phyloP scores from a whole-genome alignment of 2,113 vertebrate species.

The Onychorhynchus coronatus region DNA sequence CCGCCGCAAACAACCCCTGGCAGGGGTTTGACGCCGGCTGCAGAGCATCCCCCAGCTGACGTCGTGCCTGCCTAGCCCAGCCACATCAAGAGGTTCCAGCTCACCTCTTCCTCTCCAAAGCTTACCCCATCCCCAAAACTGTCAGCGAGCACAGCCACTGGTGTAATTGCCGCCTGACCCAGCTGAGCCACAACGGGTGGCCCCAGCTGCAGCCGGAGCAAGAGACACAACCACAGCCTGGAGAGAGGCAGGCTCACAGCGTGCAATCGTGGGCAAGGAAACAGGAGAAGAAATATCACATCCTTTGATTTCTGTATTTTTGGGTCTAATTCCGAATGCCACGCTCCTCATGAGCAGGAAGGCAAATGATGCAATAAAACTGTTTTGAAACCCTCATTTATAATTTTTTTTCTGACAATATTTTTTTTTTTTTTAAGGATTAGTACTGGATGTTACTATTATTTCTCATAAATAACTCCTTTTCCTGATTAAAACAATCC shows the following conservation, averaged over 20 bases:
- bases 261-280: neutral
- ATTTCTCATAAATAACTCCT: slow-evolving; percentile 6
- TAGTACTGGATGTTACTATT: slow-evolving; percentile 3
- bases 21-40: neutral
- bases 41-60: neutral
- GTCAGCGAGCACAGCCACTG: neutral
- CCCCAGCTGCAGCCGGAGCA: neutral
- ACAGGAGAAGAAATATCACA: neutral
- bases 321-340: neutral
- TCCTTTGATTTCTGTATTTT: slow-evolving; percentile 28
- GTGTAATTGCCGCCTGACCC: neutral
- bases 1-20: neutral
- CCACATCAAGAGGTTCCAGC: neutral
- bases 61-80: neutral
- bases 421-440: neutral
- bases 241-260: neutral
- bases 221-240: neutral
- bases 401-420: neutral
- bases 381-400: slow-evolving; percentile 9
- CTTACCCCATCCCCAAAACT: neutral
- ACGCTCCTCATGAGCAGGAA: neutral
- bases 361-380: neutral
- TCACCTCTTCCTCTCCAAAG: slow-evolving; percentile 16
- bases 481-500: neutral
- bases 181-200: neutral